Base-by-base conservation (phyloP, 2,113 vertebrate genomes). In the Scatophagus argus region DNA sequence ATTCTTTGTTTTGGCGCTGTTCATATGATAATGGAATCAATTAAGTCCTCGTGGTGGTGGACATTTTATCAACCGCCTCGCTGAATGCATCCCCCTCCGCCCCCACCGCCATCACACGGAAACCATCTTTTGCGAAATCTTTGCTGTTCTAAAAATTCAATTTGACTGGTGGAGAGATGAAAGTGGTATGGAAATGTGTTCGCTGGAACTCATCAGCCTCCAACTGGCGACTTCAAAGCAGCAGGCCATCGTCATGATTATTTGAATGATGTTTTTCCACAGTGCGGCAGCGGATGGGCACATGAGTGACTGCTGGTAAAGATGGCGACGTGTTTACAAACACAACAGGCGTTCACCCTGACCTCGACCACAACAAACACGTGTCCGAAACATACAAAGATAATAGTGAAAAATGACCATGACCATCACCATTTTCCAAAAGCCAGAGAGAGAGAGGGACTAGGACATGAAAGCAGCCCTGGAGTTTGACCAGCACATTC, bases 171-270 rank as follows among this genome's bases (percentile, higher is more conserved):
- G 62, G 64, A 43, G 29, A 89, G 87, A 93, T 92, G 85, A 92
- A 93, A 91, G 91, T 63, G 49, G 58, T 82, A 84, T 75, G 82
- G 70, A 91, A 93, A 90, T 91, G 79, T 78, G 73, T 76, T 85
- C 79, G 38, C 63, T 74, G 71, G 74, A 87, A 88, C 83, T 88
- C 76, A 91, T 89, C 86, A 85, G 87, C 79, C 73, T 63, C 65
- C 69, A 32, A 87, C 77, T 58, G 66, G 89, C 67, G 69, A 88
- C 90, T 89, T 92, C 89, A 93, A 92, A 92, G 92, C 78, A 17
- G 74, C 49, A 77, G 81, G 59, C 71, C 72, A 75, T 80, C 74
- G 25, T 54, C 6, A 12, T 77, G 74, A 90, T 86, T 88, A 88
- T 87, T 51, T 80, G 74, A 85, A 84, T 58, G 38, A 77, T 65